Conservation (phyloP, 2,113 vertebrate species). For the Aegypius monachus region DNA sequence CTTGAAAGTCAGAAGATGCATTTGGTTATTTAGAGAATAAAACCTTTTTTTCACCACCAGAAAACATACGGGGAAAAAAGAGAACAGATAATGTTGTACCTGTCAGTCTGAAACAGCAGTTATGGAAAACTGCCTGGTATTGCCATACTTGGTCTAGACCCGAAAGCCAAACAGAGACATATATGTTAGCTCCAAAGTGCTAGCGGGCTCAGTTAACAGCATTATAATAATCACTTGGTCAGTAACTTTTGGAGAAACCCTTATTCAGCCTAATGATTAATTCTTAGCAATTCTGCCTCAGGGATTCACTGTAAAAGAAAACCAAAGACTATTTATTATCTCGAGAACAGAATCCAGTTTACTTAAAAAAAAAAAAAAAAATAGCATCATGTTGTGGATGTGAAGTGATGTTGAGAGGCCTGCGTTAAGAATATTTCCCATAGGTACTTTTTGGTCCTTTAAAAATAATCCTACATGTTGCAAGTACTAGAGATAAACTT, state of each 20-base stretch:
- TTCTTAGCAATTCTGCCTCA: not conserved
- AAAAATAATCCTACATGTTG: not conserved
- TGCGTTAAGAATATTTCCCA: not conserved
- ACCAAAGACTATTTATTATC: not conserved
- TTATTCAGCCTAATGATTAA: not conserved
- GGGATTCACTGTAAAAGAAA: not conserved
- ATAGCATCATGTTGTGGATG: not conserved
- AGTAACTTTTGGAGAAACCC: not conserved
- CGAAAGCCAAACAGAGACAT: not conserved
- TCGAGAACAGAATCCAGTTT: not conserved
- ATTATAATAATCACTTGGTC: not conserved
- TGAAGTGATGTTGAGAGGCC: not conserved
- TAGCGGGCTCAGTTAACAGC: not conserved
- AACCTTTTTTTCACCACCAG: not conserved
- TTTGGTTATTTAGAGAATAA: constrained; percentile 14
- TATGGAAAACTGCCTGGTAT: not conserved
- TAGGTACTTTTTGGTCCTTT: not conserved
- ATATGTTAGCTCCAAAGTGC: not conserved
- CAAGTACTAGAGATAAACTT: not conserved
- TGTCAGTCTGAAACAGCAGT: not conserved
- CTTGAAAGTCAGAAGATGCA: not conserved
- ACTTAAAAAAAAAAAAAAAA: not conserved
- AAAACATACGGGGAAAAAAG: not conserved
- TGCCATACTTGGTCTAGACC: not conserved
- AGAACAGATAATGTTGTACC: not conserved